Base-by-base conservation (phyloP, 1,140 invertebrate genomes). In the Penaeus japonicus region DNA sequence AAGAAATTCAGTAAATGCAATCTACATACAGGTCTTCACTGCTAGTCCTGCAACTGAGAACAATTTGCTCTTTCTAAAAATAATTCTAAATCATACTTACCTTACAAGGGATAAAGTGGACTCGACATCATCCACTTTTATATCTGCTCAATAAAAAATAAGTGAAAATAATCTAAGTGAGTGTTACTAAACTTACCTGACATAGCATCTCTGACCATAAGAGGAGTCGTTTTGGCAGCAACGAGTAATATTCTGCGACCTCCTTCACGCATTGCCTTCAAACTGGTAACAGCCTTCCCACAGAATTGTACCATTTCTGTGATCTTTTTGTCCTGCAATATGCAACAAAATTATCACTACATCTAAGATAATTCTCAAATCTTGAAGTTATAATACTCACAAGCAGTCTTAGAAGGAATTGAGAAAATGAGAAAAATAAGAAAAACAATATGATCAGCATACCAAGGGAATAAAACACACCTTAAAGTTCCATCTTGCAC, bases 141-240 rank as follows among this genome's bases (percentile, higher is more conserved):
- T 15, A 1, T 47, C 0, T 0, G 15, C 1, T 12, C 47, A 12
- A 15, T 7, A 12, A 47, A 47, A 47, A 47, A 47, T 39, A 39
- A 2, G 7, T 2, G 7, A 39, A 39, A 39, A 30, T 30, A 22
- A 73, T 73, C 20, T 18, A 73, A n/a, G 30, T 7, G 70, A 73
- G 24, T 10, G 4, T n/a, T 73, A 5, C 24, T 24, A 24, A 22
- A 39, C 39, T 87, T 53, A 90, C 90, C 90, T 27, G 90, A 79
- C 85, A 90, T 89, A 17, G 90, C 90, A 77, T 90, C 90, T 30
- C 90, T n/a, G 18, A 90, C 85, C 85, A 90, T 85, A 20, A 90
- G 88, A n/a, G 90, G 90, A 24, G 88, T 89, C 5, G 88, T 84
- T 53, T 87, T 89, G 22, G 88, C 90, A 30, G 84, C 90, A 30